Evolutionary conservation across 2,797 vertebrate genomes (phyloP).

Genomic region (Muraenolepis orangiensis): DNA sequence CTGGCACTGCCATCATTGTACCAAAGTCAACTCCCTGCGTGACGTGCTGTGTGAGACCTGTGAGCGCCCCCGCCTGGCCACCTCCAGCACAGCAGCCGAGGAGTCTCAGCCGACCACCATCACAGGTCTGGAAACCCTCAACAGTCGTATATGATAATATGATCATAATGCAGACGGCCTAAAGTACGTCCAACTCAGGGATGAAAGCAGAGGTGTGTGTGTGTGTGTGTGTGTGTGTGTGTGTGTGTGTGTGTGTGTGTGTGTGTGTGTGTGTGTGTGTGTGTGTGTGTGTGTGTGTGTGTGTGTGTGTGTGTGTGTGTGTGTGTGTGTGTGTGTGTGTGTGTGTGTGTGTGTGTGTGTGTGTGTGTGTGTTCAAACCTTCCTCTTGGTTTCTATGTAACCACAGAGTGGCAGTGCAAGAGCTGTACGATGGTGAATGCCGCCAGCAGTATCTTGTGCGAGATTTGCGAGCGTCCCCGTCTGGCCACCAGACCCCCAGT

Average conservation of each 20-base stretch:
- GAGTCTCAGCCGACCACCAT: slow-evolving; percentile 62
- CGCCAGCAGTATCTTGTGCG: slow-evolving; percentile 80
- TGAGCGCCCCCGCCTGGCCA: slow-evolving; percentile 71
- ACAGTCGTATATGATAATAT: too few species aligned
- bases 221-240: neutral
- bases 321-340: slow-evolving; percentile 14
- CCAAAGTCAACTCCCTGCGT: slow-evolving; percentile 71
- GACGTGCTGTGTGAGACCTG: slow-evolving; percentile 80
- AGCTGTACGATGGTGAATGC: slow-evolving; percentile 85
- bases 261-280: neutral
- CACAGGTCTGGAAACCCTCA: slow-evolving; percentile 50
- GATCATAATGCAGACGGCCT: neutral
- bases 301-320: neutral
- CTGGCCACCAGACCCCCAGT: slow-evolving; percentile 77
- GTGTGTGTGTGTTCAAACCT: slow-evolving; percentile 8
- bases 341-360: slow-evolving; percentile 6
- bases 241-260: neutral
- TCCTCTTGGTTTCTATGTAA: neutral
- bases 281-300: slow-evolving; percentile 14
- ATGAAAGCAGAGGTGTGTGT: neutral
- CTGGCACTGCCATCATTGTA: slow-evolving; percentile 81
- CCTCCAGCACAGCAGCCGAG: slow-evolving; percentile 49
- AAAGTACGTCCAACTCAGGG: neutral
- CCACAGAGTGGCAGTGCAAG: slow-evolving; percentile 82
- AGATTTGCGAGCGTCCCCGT: slow-evolving; percentile 86